A percentile compares a stretch with the other conserved stretches of the same genome.
Evolutionary conservation across 2,113 vertebrate genomes (phyloP).

Genomic region (Pachyramphus minor): DNA sequence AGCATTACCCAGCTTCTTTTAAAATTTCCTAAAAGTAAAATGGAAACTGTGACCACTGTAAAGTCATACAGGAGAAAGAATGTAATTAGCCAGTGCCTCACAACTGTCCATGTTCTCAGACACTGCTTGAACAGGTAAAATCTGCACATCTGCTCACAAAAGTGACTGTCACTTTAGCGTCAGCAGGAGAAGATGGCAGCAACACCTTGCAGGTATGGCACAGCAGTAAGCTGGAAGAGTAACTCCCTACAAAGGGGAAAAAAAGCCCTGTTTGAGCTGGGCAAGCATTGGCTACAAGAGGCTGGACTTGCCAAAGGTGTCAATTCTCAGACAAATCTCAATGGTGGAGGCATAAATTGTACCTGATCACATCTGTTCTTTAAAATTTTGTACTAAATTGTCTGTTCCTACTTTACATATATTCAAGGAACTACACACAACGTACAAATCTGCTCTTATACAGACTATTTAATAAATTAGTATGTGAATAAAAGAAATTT

Average conservation of each 20-base stretch:
- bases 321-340: background rate
- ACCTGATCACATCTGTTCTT: background rate
- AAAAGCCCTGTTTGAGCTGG: background rate
- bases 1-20: background rate
- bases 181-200: background rate
- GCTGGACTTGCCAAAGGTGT: background rate
- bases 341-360: background rate
- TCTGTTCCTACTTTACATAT: background rate
- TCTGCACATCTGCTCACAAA: background rate
- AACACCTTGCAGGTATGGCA: background rate
- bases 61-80: background rate
- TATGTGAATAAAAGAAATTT: background rate
- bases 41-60: background rate
- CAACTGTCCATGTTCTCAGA: background rate
- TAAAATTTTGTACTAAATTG: background rate
- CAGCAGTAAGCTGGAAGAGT: background rate
- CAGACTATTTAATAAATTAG: background rate
- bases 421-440: background rate
- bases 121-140: accelerated
- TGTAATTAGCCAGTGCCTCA: background rate
- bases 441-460: background rate
- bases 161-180: background rate
- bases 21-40: background rate
- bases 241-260: background rate
- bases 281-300: accelerated